phyloP scores from a whole-genome alignment of 1,140 invertebrate genomes.

The Drosophila subobscura region DNA sequence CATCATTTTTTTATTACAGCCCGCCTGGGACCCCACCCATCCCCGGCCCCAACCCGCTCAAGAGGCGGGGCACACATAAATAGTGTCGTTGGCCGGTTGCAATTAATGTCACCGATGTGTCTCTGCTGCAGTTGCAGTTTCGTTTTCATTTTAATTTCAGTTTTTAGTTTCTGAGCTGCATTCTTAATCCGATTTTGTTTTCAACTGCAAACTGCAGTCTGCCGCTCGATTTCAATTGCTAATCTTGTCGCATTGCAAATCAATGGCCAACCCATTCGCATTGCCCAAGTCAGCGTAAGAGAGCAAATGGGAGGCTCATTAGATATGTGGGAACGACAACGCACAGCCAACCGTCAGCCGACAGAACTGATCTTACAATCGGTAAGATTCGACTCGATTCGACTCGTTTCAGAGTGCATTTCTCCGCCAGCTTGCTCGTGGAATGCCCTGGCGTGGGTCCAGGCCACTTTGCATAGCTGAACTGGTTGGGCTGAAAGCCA shows the following conservation, averaged over 20 bases:
- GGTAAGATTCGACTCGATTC: neutral
- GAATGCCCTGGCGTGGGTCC: too few species aligned
- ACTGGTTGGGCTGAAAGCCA: constrained; percentile 10
- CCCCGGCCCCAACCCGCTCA: too few species aligned
- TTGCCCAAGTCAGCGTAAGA: neutral
- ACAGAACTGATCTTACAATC: neutral
- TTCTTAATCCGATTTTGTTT: constrained; percentile 18
- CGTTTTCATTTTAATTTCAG: constrained; percentile 2
- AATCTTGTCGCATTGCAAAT: constrained; percentile 26
- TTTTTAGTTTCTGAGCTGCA: constrained; percentile 7
- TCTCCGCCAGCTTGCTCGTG: too few species aligned
- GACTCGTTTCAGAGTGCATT: too few species aligned
- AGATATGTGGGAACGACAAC: constrained; percentile 33
- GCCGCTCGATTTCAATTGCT: constrained; percentile 26
- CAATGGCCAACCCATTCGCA: neutral
- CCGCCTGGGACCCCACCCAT: too few species aligned
- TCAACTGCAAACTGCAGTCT: constrained; percentile 6
- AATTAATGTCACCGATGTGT: too few species aligned
- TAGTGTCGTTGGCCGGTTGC: too few species aligned
- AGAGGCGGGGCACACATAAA: too few species aligned
- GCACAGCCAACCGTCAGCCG: neutral
- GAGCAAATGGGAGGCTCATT: constrained; percentile 3
- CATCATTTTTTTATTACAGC: too few species aligned
- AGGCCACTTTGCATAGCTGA: neutral
- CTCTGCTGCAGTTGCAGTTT: constrained; percentile 3